Evolutionary conservation across 2,888 invertebrate species (phyloP), one percentile per base, ranked within the genome.

Genomic region (Bedellia somnulentella): DNA sequence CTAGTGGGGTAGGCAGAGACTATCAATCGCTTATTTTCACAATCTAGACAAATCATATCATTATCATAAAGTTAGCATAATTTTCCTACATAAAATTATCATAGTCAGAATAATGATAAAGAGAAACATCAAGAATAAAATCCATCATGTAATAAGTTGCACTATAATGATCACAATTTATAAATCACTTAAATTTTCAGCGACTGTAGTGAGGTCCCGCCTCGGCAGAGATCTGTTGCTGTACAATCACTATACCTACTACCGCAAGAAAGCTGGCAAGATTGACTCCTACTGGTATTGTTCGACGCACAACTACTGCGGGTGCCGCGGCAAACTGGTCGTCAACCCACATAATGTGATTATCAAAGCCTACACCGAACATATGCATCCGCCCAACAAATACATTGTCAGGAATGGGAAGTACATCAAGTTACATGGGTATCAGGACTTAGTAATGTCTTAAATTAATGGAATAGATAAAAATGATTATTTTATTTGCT

Each of bases 301-400:
- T 33, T 71, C 71, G 1, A 67, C 70, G 0, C 64, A 71, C 36
- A 64, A 64, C 42, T 59, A 56, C 37, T 54, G 57, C 15, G 68
- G 70, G 0, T 71, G 71, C 35, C 61, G 62, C 22, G 68, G 66
- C 1, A 62, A 59, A 27, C 43, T 70, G 13, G 58, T 54, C 17
- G 29, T 70, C 22, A 47, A 66, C 27, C 56, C 57, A 27, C 57
- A 59, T 23, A 59, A 55, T 22, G 54, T 45, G 1, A 52, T 67
- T 5, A 38, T 57, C 2, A 55, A 52, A 2, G 35, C 49, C 1
- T 53, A 55, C 26, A 57, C 56, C 12, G 35, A 42, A 2, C 67
- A 67, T 27, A 67, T 53, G 0, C 68, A 68, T 29, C 61, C n/a
- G 5, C 12, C 25, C 9, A 6, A 25, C 14, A 25, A 12, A 3